Base-by-base conservation (phyloP, 2,797 vertebrate genomes). In the Labroides dimidiatus region DNA sequence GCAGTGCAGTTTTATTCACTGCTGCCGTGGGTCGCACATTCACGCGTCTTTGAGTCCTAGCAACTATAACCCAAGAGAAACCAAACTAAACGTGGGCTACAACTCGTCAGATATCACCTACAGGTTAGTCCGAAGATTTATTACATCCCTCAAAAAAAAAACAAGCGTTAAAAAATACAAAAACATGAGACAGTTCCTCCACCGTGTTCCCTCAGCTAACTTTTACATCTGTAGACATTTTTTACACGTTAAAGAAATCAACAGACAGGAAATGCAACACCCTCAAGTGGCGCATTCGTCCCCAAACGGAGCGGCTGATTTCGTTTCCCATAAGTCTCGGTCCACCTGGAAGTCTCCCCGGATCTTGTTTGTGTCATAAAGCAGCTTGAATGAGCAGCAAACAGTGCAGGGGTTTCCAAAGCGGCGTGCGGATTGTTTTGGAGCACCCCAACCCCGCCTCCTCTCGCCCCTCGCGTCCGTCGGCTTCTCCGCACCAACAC, bases 1-100 rank as follows among this genome's bases (percentile, higher is more conserved):
- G 73, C 94, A 95, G 94, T 94, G 94, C 94, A 94, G 93, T 91
- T 89, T 78, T 81, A 88, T 93, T 94, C 93, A 92, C 92, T 72
- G 93, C 90, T 94, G 93, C 91, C 89, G 84, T 93, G 93, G 91
- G 92, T 92, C 90, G 91, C 87, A 93, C 93, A 93, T 93, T 92
- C 91, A 87, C 72, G 75, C 37, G 86, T 90, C 86, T 85, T 65
- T 58, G 73, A 81, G 64, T 89, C 77, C 85, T 85, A 88, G 84
- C 90, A 83, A 86, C 89, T 86, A 86, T 19, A 79, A 77, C 64
- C 16, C 49, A 83, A 80, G 37, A 58, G 42, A 54, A 82, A 61
- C 56, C 7, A 4, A 82, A 85, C 78, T 58, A 71, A 81, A 71
- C 8, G 2, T 6, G 64, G 74, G 79, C 85, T 69, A 70, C 60